Percentiles rank a stretch among this genome's conserved stretches.
phyloP scores from a whole-genome alignment of 2,797 vertebrate genomes.

The Botia kubotai region DNA sequence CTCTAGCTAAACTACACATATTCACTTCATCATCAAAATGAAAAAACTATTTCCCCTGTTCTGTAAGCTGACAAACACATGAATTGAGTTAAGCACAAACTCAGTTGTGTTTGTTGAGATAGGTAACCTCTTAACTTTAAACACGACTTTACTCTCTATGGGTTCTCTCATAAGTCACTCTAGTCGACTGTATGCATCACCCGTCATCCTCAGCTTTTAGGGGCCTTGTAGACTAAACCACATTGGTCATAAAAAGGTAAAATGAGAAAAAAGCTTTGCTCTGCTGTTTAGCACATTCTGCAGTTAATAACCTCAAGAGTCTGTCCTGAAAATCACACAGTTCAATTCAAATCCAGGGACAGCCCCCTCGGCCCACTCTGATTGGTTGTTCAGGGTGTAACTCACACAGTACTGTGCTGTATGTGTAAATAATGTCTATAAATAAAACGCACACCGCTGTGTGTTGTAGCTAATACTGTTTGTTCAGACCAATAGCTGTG shows the following conservation, averaged over 20 bases:
- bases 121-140: conserved; percentile 74
- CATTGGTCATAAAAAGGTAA: conserved; percentile 78
- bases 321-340: conserved; percentile 50
- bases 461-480: not conserved
- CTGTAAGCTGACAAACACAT: not conserved
- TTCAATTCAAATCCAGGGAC: conserved; percentile 63
- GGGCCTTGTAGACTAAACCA: conserved; percentile 81
- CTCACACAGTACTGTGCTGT: not conserved
- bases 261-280: conserved; percentile 67
- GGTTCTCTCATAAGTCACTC: conserved; percentile 72
- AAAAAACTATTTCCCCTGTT: conserved; percentile 23
- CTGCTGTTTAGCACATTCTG: conserved; percentile 70
- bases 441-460: not conserved
- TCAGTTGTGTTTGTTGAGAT: conserved; percentile 72
- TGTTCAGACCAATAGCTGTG: not conserved
- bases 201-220: conserved; percentile 79
- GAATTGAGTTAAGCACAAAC: not conserved
- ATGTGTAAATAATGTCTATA: not conserved
- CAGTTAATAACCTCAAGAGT: conserved; percentile 70
- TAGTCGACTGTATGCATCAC: conserved; percentile 74
- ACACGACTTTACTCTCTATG: conserved; percentile 65
- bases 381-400: not conserved
- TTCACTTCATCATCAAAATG: not conserved
- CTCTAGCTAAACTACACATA: not conserved
- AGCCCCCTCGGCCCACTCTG: conserved; percentile 12